Evolutionary conservation across 1,140 invertebrate species (phyloP), one percentile per base, ranked within the genome.

Genomic region (Leguminivora glycinivorella): DNA sequence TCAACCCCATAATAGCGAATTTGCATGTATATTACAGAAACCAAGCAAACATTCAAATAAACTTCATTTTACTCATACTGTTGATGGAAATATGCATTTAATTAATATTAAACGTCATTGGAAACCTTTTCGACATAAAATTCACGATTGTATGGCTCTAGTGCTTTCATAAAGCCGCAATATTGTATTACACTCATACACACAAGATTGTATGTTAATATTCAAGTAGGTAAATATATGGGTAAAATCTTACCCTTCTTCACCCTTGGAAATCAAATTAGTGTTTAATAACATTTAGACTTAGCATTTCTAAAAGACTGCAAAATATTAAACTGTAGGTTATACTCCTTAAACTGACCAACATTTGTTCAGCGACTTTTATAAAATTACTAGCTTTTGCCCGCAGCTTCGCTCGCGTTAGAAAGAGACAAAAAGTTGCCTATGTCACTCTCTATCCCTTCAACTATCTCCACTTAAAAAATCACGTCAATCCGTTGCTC

Each of bases 161-260:
- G 7, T 52, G n/a, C 47, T 52, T 22, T 52, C 22, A 52, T 52
- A 52, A 52, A 22, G 0, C 47, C 47, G 47, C 47, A 52, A 52
- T 2, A 1, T 52, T 52, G 47, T 19, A 19, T 22, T 52, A 52
- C 9, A 52, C 7, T 52, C 17, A 9, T 52, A 22, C 40, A 43
- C 6, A 43, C n/a, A 38, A 38, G 34, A 38, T 43, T 52, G 47
- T 52, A 52, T 52, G 19, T 52, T 52, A 52, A 52, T 52, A 52
- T 52, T 52, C 17, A 52, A 52, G 47, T 52, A 52, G 47, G 47
- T 52, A 22, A 40, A 52, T 52, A 22, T 22, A 22, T 19, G 19
- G 5, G 47, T 22, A 52, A 52, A 22, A 52, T 4, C n/a, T 22
- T 9, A 52, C 47, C 47, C n/a, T n/a, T 43, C 17, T 52, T n/a